These are phyloP conservation scores for Microcebus lehilahytsara DNA, from an alignment of 2,113 vertebrate genomes.

Conservation along the genomic window DNA sequence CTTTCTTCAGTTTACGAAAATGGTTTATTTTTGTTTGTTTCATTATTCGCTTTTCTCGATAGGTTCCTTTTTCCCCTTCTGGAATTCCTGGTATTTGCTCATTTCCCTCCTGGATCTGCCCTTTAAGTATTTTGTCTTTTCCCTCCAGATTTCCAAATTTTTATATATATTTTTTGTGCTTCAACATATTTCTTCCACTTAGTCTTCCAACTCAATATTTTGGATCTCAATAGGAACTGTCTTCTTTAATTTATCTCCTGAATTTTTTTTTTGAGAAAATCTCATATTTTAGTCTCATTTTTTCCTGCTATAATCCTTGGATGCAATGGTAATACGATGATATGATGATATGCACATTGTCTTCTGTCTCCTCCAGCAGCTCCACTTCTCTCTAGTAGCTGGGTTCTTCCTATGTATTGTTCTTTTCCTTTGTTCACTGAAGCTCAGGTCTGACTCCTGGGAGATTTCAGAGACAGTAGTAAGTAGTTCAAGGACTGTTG, in stretches of 20 bases:
- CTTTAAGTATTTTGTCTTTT: not conserved
- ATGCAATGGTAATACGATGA: not conserved
- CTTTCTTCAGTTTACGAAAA: not conserved
- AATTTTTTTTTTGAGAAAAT: not conserved
- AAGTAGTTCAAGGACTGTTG: not conserved
- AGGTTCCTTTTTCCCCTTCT: not conserved
- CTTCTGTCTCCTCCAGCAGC: not conserved
- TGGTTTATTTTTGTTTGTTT: not conserved
- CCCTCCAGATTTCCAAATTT: not conserved
- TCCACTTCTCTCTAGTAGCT: not conserved
- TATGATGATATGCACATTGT: not conserved
- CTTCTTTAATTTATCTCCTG: not conserved
- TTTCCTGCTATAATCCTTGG: not conserved
- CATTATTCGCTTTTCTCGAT: not conserved
- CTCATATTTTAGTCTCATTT: not conserved
- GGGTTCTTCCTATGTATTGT: not conserved
- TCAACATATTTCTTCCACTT: conserved; percentile 1
- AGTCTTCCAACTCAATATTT: not conserved
- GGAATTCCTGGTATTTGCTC: not conserved
- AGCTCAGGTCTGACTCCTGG: not conserved
- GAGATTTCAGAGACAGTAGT: not conserved
- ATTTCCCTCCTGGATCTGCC: not conserved
- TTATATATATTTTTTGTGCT: not conserved
- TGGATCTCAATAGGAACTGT: not conserved
- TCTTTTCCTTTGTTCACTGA: not conserved